A percentile compares a stretch with the other conserved stretches of the same genome.
These are phyloP conservation scores for Zootoca vivipara DNA, from an alignment of 2,113 vertebrate genomes.

Conservation along the genomic window DNA sequence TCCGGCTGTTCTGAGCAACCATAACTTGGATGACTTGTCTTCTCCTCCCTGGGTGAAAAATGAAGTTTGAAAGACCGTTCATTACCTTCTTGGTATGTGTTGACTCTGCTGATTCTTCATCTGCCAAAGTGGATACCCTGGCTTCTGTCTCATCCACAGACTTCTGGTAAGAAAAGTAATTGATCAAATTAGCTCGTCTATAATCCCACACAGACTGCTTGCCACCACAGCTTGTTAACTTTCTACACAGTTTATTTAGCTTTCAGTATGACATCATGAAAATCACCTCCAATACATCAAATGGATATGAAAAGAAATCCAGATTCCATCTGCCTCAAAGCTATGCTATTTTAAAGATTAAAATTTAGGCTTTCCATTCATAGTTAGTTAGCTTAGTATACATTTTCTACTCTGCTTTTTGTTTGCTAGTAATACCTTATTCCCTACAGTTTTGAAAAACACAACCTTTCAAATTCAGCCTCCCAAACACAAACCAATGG, in stretches of 20 bases:
- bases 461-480: background rate
- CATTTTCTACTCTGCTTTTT: background rate
- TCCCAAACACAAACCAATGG: background rate
- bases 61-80: constrained; percentile 83
- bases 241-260: constrained; percentile 77
- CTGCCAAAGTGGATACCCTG: constrained; percentile 78
- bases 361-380: constrained; percentile 17
- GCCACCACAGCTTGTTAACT: constrained; percentile 74
- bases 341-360: constrained; percentile 34
- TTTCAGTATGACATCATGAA: constrained; percentile 75
- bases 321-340: constrained; percentile 52
- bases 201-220: constrained; percentile 70
- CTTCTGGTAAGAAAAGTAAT: constrained; percentile 79
- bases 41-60: constrained; percentile 77
- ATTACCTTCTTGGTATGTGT: constrained; percentile 78
- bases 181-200: constrained; percentile 80
- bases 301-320: constrained; percentile 56
- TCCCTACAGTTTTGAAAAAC: background rate
- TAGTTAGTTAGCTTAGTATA: background rate
- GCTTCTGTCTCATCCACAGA: constrained; percentile 81
- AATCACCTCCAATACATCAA: constrained; percentile 69
- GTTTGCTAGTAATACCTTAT: background rate
- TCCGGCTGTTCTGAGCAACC: constrained; percentile 67
- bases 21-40: constrained; percentile 72
- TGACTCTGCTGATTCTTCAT: constrained; percentile 82